These are phyloP conservation scores for Xanthorhoe spadicearia DNA, from an alignment of 2,888 invertebrate genomes.

Conservation along the genomic window DNA sequence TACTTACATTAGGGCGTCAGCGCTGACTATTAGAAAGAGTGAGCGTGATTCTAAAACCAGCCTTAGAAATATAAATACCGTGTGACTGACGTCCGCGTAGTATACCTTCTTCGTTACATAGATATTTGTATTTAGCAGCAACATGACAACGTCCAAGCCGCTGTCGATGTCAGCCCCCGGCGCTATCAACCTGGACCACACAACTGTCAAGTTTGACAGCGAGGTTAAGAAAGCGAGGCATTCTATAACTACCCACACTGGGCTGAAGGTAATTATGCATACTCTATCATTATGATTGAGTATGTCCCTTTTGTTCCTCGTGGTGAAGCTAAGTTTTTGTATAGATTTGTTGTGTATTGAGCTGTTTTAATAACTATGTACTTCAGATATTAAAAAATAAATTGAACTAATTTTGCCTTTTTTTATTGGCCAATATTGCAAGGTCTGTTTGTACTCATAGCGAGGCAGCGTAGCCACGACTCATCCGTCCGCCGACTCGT, in stretches of 20 bases:
- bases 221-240: constrained; percentile 82
- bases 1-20: too few species aligned
- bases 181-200: constrained; percentile 91
- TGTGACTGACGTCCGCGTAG: too few species aligned
- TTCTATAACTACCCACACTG: constrained; percentile 76
- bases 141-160: constrained; percentile 89
- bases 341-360: too few species aligned
- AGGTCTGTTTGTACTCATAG: constrained; percentile 40
- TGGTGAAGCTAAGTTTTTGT: too few species aligned
- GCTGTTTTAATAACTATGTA: too few species aligned
- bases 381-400: too few species aligned
- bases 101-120: not conserved
- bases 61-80: too few species aligned
- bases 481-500: constrained; percentile 82
- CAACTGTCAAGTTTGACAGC: constrained; percentile 88
- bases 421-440: too few species aligned
- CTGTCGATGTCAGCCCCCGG: constrained; percentile 95
- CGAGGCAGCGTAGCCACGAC: constrained; percentile 72
- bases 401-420: too few species aligned
- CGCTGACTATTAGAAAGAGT: too few species aligned
- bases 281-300: too few species aligned
- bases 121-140: constrained; percentile 72
- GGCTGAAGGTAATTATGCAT: constrained; percentile 69
- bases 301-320: not conserved
- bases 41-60: too few species aligned